Evolutionary conservation across 1,140 invertebrate species (phyloP).

Genomic region (Platyscapa corneri): DNA sequence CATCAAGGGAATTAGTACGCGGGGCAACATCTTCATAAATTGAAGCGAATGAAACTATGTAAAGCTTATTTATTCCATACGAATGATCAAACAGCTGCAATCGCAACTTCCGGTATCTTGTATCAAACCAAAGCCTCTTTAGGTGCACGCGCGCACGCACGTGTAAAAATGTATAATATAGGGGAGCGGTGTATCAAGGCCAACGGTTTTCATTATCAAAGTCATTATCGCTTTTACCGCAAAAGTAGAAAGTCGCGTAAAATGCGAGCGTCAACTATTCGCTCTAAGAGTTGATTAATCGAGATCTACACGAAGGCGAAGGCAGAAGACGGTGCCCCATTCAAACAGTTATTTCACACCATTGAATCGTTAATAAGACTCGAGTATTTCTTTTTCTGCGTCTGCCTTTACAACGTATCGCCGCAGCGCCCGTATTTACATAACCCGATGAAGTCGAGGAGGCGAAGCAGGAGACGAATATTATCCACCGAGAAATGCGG

Average conservation of each 20-base stretch:
- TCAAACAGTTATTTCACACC: constrained; percentile 45
- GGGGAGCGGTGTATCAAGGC: constrained; percentile 23
- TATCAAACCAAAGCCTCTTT: background rate
- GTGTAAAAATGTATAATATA: background rate
- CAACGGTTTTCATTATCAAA: constrained; percentile 47
- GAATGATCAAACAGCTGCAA: background rate
- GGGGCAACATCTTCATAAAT: too few relatives aligned
- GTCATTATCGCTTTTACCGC: constrained; percentile 48
- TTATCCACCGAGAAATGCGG: background rate
- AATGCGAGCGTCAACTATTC: background rate
- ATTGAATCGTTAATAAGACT: constrained; percentile 33
- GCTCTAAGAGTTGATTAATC: constrained; percentile 38
- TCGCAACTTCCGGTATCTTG: background rate
- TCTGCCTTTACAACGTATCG: background rate
- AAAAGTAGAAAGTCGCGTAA: constrained; percentile 48
- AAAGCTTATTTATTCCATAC: background rate
- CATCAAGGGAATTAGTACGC: too few relatives aligned
- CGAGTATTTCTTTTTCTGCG: background rate
- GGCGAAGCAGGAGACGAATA: background rate
- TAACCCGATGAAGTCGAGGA: background rate
- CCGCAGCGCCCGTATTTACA: background rate
- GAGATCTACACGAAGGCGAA: constrained; percentile 6
- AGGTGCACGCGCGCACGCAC: background rate
- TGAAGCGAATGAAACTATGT: background rate
- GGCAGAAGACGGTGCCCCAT: background rate